A percentile compares a stretch with the other conserved stretches of the same genome.
phyloP scores from a whole-genome alignment of 2,113 vertebrate genomes.

The Gambusia affinis region DNA sequence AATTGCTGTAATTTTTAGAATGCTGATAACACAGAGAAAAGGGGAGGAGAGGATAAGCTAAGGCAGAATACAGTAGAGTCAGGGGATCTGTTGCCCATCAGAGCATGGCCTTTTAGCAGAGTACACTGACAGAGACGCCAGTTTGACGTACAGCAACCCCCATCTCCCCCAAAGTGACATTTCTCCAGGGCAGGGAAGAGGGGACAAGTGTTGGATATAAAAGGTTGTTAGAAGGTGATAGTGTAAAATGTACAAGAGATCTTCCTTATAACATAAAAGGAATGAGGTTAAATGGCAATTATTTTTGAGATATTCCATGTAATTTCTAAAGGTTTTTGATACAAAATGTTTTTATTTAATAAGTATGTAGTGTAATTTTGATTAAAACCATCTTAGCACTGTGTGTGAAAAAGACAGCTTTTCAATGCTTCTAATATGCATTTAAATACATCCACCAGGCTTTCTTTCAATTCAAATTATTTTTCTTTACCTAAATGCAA shows the following conservation, averaged over 20 bases:
- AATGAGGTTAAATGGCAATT: neutral
- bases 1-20: constrained; percentile 15
- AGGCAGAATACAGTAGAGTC: constrained; percentile 60
- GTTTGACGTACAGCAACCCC: constrained; percentile 72
- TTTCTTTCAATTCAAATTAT: neutral
- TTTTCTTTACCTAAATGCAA: too few species aligned
- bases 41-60: constrained; percentile 17
- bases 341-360: neutral
- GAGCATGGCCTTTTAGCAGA: constrained; percentile 77
- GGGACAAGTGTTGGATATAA: constrained; percentile 46
- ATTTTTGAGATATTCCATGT: neutral
- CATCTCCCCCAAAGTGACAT: constrained; percentile 65
- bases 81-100: constrained; percentile 73
- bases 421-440: constrained; percentile 1
- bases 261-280: constrained; percentile 21
- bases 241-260: constrained; percentile 29
- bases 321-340: neutral
- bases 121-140: constrained; percentile 73
- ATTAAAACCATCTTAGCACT: neutral
- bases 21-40: constrained; percentile 36
- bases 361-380: neutral
- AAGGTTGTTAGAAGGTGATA: constrained; percentile 53
- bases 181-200: constrained; percentile 63
- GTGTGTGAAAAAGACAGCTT: neutral
- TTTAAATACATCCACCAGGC: neutral